Base-by-base conservation (phyloP, 2,113 vertebrate genomes). In the Chloropsis cyanopogon region DNA sequence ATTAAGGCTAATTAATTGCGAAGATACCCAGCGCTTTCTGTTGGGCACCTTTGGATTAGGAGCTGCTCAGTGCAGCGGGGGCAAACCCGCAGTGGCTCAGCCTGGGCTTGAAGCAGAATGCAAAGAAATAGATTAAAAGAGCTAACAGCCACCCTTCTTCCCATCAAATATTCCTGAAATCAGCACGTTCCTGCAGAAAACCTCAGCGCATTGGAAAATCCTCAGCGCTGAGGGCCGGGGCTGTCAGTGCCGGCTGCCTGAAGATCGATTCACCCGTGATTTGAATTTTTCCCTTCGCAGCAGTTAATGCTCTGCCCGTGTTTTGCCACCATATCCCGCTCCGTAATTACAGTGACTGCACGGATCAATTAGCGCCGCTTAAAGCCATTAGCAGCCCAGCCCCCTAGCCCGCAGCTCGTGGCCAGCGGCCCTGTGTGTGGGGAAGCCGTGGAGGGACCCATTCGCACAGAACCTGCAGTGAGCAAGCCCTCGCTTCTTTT, bases 291-390 rank as follows among this genome's bases (percentile, higher is more conserved):
- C 71, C 71, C 82, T 78, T 63, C 7, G 12, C 71, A 68, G 93
- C 57, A 42, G 68, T 88, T 88, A 50, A 57, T 49, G 54, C 49
- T 25, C 69, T 56, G 85, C 63, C 59, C 3, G 85, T 31, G 71
- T 82, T 88, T 82, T 50, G 49, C 83, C 84, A 60, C 76, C n/a
- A 3, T 20, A 49, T 37, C 82, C 86, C 41, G 66, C n/a, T 26
- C 77, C 17, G 3, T 91, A 86, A 92, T 96, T 79, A 88, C 71
- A 71, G 61, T 50, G 80, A 54, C 71, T 64, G 76, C 80, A 68
- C 11, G 10, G 75, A 94, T 88, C 80, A 88, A 95, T 92, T 92
- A 86, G 80, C 90, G 71, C 79, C 28, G 39, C 75, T 88, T 86
- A 82, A 83, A 82, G 57, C 83, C 86, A 39, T 92, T 86, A 95